phyloP scores from a whole-genome alignment of 2,113 vertebrate genomes.

The Lycaon pictus region DNA sequence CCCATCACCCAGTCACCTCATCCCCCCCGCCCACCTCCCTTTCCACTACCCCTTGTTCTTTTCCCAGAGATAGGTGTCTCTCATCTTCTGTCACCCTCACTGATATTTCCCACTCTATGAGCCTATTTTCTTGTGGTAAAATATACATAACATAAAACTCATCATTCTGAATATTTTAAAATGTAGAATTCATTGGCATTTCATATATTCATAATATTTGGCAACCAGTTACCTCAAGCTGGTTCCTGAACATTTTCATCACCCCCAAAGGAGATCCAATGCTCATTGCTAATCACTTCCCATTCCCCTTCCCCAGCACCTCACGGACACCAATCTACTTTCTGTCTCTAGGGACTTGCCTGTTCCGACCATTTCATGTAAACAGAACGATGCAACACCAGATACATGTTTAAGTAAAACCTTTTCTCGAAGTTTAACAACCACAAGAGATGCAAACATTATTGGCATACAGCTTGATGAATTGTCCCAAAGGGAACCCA shows the following conservation, averaged over 20 bases:
- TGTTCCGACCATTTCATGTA: not conserved
- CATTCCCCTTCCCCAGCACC: not conserved
- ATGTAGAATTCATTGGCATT: not conserved
- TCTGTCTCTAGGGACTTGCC: not conserved
- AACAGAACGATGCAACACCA: not conserved
- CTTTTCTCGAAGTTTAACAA: not conserved
- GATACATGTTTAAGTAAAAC: not conserved
- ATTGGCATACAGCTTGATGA: fast-evolving
- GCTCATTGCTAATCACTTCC: not conserved
- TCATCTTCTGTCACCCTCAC: too few species aligned
- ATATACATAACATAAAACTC: not conserved
- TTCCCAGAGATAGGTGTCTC: too few species aligned
- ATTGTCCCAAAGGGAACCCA: not conserved
- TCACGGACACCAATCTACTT: not conserved
- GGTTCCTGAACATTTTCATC: not conserved
- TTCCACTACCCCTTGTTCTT: too few species aligned
- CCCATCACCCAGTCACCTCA: too few species aligned
- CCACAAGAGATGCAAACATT: too few species aligned
- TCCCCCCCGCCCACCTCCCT: too few species aligned
- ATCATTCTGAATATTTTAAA: not conserved
- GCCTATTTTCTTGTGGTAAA: not conserved
- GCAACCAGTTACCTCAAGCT: not conserved
- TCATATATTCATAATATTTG: not conserved
- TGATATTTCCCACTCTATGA: not conserved
- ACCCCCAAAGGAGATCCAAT: not conserved